Base-by-base conservation (phyloP, 2,888 invertebrate species). In the Orthonevra nobilis region DNA sequence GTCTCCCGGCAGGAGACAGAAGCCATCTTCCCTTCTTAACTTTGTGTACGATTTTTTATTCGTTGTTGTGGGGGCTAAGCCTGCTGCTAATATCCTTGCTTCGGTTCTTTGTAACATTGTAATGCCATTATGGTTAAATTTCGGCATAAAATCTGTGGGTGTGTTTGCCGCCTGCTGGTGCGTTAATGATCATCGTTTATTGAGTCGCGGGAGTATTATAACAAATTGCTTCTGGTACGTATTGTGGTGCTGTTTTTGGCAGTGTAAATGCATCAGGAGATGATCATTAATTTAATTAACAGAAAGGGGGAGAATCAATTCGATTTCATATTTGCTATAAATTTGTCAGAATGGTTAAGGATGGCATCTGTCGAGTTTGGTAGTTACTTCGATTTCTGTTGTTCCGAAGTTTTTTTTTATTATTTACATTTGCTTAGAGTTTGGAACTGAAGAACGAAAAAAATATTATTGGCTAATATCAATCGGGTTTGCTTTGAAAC, bases 101-200 rank as follows among this genome's bases (percentile, higher is more conserved):
- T 75, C 14, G 56, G 63, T 56, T 61, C 52, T 28, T 72, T 81
- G 79, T 72, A 46, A 66, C 72, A 58, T 48, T 66, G 69, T 81
- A 83, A 82, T 82, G 56, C 82, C 81, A 82, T 83, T 83, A 83
- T 83, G 83, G 82, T 81, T 81, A 81, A 79, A 81, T 81, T 83
- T 81, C 81, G 75, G 83, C 64, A 79, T 74, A 69, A 61, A 79
- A 81, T 83, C 79, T 69, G 69, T 81, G 83, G 72, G 81, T 81
- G 82, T 79, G 72, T 72, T 73, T 48, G 46, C 48, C 46, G 77
- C 40, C 64, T 46, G 64, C 54, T 63, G 75, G 63, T 72, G 66
- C 73, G 66, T 72, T 72, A 72, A 79, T 79, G 72, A 79, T 73
- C 36, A 79, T 73, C 36, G 64, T 73, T 79, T 73, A 79, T 79